Evolutionary conservation across 2,113 vertebrate species (phyloP).

Genomic region (Microcebus murinus): DNA sequence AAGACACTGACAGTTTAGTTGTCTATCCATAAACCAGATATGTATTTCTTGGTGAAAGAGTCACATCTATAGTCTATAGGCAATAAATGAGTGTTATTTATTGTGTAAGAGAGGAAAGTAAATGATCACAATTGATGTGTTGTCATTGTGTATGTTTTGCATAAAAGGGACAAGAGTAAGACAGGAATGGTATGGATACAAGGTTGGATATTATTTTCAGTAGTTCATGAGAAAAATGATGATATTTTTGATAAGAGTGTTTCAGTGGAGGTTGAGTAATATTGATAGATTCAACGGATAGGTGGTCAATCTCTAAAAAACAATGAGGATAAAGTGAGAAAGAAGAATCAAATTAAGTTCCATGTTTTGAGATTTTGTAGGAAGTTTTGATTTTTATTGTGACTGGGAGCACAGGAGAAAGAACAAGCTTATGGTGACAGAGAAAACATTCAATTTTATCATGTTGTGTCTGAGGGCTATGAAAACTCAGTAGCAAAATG

Average conservation of each 20-base stretch:
- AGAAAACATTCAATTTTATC: slow-evolving; percentile 2
- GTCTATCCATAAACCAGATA: neutral
- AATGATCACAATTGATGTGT: neutral
- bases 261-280: neutral
- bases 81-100: neutral
- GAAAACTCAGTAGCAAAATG: neutral
- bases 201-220: neutral
- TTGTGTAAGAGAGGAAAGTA: slow-evolving; percentile 12
- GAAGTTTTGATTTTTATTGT: neutral
- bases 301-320: neutral
- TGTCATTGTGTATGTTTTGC: neutral
- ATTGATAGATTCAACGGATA: neutral
- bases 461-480: neutral
- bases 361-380: neutral
- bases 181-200: neutral
- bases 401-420: neutral
- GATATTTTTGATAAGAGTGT: neutral
- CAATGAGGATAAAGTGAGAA: neutral
- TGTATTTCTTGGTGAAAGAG: neutral
- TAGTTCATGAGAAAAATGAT: neutral
- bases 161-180: neutral
- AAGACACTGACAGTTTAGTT: neutral
- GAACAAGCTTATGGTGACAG: neutral
- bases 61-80: neutral
- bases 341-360: neutral